phyloP scores from a whole-genome alignment of 2,888 invertebrate species.

The Cephus nigrinus region DNA sequence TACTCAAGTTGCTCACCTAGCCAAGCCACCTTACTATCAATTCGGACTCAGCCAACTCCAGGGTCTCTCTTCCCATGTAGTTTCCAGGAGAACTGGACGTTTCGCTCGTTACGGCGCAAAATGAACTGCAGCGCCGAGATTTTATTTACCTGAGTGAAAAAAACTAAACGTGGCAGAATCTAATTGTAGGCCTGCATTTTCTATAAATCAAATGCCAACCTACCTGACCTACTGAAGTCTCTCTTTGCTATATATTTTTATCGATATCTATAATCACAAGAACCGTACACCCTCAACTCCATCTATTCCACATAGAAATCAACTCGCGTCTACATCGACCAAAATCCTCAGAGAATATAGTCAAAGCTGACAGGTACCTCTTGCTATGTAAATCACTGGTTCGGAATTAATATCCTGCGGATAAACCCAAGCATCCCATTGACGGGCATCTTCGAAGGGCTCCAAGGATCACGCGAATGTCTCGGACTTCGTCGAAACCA shows the following conservation, averaged over 20 bases:
- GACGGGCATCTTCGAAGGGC: not conserved
- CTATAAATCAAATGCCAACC: not conserved
- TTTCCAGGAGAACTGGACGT: slow-evolving; percentile 27
- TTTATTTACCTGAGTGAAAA: slow-evolving; percentile 11
- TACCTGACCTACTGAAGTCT: not conserved
- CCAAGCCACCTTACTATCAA: not conserved
- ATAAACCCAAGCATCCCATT: not conserved
- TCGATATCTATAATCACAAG: not conserved
- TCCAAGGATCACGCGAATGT: too few relatives aligned
- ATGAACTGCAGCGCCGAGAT: slow-evolving; percentile 19
- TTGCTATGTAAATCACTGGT: not conserved
- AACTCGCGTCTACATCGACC: not conserved
- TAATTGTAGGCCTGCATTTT: slow-evolving; percentile 9
- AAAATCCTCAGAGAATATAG: not conserved
- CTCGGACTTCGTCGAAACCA: not conserved
- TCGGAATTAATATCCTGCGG: not conserved
- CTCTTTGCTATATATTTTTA: not conserved
- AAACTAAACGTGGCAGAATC: slow-evolving; percentile 12
- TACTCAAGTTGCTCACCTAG: not conserved
- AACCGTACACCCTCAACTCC: not conserved
- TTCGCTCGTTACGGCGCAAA: slow-evolving; percentile 12
- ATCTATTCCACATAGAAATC: not conserved
- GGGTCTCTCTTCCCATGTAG: slow-evolving; percentile 24
- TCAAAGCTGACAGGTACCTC: not conserved
- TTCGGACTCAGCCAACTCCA: slow-evolving; percentile 3